Conservation (phyloP, 1,140 invertebrate genomes). For the Drosophila repleta region DNA sequence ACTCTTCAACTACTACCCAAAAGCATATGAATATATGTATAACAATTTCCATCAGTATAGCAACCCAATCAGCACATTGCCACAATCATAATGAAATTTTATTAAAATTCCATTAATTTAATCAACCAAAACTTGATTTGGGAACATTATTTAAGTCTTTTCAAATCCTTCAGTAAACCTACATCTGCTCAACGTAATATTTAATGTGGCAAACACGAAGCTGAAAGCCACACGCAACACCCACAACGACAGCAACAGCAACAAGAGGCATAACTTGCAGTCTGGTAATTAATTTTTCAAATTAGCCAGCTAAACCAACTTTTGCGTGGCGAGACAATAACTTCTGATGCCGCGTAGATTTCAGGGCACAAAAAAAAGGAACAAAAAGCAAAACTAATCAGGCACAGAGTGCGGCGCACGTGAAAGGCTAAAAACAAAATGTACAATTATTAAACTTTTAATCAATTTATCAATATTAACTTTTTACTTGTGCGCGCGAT, state of each 20-base stretch:
- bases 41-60: too few species aligned
- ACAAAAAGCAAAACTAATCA: conserved; percentile 40
- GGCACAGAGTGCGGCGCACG: conserved; percentile 24
- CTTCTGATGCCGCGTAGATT: conserved; percentile 16
- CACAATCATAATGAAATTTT: too few species aligned
- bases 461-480: conserved; percentile 83
- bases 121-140: too few species aligned
- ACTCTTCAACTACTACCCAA: too few species aligned
- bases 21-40: too few species aligned
- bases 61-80: too few species aligned
- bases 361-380: not conserved
- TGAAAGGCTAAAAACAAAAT: conserved; percentile 52
- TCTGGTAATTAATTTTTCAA: conserved; percentile 65
- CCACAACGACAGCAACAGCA: not conserved
- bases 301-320: conserved; percentile 39
- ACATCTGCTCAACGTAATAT: not conserved
- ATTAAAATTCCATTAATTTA: too few species aligned
- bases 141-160: too few species aligned
- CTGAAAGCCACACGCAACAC: conserved; percentile 1
- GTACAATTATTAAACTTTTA: conserved; percentile 80
- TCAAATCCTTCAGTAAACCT: too few species aligned
- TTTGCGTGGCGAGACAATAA: conserved; percentile 47
- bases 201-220: not conserved
- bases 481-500: conserved; percentile 55
- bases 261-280: conserved; percentile 27